Evolutionary conservation across 2,888 invertebrate species (phyloP), one percentile per base, ranked within the genome.

Genomic region (Baronia brevicornis): DNA sequence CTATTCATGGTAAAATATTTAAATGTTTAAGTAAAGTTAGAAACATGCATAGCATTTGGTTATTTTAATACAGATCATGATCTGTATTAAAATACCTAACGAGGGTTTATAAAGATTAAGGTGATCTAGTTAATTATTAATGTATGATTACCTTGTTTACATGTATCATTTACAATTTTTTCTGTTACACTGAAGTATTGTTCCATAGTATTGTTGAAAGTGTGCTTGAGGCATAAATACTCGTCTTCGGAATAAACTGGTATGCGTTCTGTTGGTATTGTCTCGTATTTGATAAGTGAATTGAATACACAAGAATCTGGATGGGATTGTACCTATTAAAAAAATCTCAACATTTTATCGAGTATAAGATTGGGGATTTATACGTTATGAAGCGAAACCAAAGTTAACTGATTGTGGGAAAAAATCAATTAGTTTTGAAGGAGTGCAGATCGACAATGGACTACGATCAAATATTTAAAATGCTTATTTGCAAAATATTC

Each of bases 271-370:
- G 53, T 47, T 1, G 82, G 80, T 24, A 80, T 51, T 2, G 70
- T 72, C 38, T 77, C 77, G 46, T 80, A 82, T 40, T 77, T 80
- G 25, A 73, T 74, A 2, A 82, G 43, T 0, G 82, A 82, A 56
- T 78, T 72, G 45, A 75, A 82, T 11, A 65, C 73, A 47, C 82
- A 82, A 0, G 67, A 62, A 33, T 82, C 82, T 19, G 52, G 62
- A 4, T 38, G 51, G 3, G 67, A 49, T 5, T 51, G 34, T 10
- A 71, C 51, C 79, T 79, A 54, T 15, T 19, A 32, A 7, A 9
- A 5, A 5, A 8, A 19, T 27, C 8, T 5, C 26, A 24, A 5
- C 13, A 10, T 24, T 12, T 5, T 6, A 24, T 10, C 6, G 11
- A 11, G 4, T 13, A n/a, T n/a, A n/a, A n/a, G n/a, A n/a, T 21